These are phyloP conservation scores for Copsychus sechellarum DNA, from an alignment of 2,113 vertebrate genomes.

Conservation along the genomic window DNA sequence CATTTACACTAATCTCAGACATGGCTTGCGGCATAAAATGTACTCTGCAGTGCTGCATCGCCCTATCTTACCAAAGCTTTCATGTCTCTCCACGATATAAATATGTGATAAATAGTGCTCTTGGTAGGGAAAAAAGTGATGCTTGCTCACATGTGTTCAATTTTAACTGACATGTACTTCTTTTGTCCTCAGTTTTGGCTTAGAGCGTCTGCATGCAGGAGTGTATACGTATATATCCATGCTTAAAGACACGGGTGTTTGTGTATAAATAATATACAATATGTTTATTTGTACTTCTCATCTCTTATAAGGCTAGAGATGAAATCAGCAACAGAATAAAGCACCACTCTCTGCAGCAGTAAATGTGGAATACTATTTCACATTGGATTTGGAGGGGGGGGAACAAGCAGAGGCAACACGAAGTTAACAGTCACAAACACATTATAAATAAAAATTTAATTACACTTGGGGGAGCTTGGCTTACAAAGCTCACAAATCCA, in stretches of 20 bases:
- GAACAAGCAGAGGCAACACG: constrained; percentile 54
- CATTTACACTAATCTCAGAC: constrained; percentile 33
- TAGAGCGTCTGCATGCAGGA: not conserved
- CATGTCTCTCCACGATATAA: not conserved
- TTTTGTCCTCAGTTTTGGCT: constrained; percentile 63
- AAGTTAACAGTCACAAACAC: constrained; percentile 74
- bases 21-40: constrained; percentile 33
- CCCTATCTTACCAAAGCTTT: not conserved
- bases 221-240: not conserved
- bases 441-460: constrained; percentile 83
- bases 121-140: constrained; percentile 32
- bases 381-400: not conserved
- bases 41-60: not conserved
- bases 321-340: constrained; percentile 50
- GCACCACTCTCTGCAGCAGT: not conserved
- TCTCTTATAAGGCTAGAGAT: constrained; percentile 55
- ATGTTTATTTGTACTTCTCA: constrained; percentile 62
- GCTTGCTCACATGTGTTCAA: constrained; percentile 45
- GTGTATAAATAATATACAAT: constrained; percentile 57
- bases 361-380: constrained; percentile 52
- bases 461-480: constrained; percentile 75
- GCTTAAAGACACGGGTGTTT: constrained; percentile 8
- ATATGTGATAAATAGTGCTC: constrained; percentile 48
- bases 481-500: constrained; percentile 77
- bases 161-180: constrained; percentile 30